Base-by-base conservation (phyloP, 2,113 vertebrate species). In the Brachypodius melanocephalos region DNA sequence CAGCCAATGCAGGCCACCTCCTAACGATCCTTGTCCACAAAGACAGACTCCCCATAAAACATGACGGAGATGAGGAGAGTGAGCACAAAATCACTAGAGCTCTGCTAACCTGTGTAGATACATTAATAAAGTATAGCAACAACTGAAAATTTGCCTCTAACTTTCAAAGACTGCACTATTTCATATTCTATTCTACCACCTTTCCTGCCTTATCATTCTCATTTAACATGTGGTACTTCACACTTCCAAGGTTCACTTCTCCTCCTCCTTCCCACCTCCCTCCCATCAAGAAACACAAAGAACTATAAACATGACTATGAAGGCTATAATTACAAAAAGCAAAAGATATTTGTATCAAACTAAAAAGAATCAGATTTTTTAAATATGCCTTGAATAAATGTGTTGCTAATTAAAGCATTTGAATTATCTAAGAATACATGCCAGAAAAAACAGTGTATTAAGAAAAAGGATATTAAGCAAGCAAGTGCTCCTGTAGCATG, bases 391-490 rank as follows among this genome's bases (percentile, higher is more conserved):
- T 67, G 59, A 91, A 68, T 66, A 84, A 89, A 74, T 34, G 43
- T 17, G 9, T 15, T 67, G 49, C 58, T 88, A 74, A 88, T 94
- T 74, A 89, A 90, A 77, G 17, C 21, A 80, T 79, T 84, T 90
- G 36, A 67, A 83, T 72, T 81, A 75, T 65, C 67, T 84, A 94
- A 66, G 65, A 96, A 84, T 8, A 89, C 21, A 85, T 58, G 43
- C 31, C 42, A 87, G 40, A 84, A 96, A 89, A 91, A 94, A 72
- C 29, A 85, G 17, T 17, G 14, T 68, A 87, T 72, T 48, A 71
- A 84, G 81, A 57, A 78, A 84, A 93, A 66, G 12, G 25, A 57
- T 73, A 90, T 75, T 77, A 90, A 87, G 38, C 42, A 91, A 94
- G 43, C 49, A 95, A 92, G 36, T 52, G 55, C 20, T 95, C 71